Evolutionary conservation across 2,113 vertebrate species (phyloP), one percentile per base, ranked within the genome.

Genomic region (Atractosteus spatula): DNA sequence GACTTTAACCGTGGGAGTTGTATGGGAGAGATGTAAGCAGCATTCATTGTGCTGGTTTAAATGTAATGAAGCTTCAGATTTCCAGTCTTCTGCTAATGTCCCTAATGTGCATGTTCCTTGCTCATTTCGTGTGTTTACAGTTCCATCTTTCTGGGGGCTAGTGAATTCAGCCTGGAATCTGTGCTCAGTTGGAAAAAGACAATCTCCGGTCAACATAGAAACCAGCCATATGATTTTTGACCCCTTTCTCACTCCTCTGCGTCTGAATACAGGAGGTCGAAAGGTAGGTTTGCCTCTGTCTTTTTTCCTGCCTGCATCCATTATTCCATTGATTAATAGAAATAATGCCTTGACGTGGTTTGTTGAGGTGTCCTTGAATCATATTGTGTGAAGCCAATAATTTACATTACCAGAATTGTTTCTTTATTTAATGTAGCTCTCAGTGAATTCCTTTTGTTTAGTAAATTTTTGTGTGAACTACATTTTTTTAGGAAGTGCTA

Each of bases 161-260:
- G 97, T 99, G 77, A 99, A 99, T 90, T 99, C 97, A 14, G 97
- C 97, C 73, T 99, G 97, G 97, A 99, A 99, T 86, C 93, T 99
- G 77, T 99, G 97, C 88, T 97, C 97, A 2, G 96, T 98, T 66
- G 97, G 97, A 69, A 99, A 99, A 87, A 92, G 96, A 68, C 97
- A 99, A 88, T 99, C 97, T 0, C 97, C 97, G 13, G 94, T 98
- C 84, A 98, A 99, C 92, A 97, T 99, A 76, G 96, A 99, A 91
- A 99, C 97, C 80, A 97, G 95, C 85, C 97, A 98, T 91, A 99
- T 99, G 97, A 99, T 99, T 87, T 99, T 99, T 76, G 97, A 99
- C 84, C 97, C 97, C 54, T 99, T 97, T 87, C 89, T 99, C 83
- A 96, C 92, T 2, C 94, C 96, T 13, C 94, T 99, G 70, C 96